Conservation (phyloP, 2,888 invertebrate genomes). For the Xanthorhoe spadicearia region DNA sequence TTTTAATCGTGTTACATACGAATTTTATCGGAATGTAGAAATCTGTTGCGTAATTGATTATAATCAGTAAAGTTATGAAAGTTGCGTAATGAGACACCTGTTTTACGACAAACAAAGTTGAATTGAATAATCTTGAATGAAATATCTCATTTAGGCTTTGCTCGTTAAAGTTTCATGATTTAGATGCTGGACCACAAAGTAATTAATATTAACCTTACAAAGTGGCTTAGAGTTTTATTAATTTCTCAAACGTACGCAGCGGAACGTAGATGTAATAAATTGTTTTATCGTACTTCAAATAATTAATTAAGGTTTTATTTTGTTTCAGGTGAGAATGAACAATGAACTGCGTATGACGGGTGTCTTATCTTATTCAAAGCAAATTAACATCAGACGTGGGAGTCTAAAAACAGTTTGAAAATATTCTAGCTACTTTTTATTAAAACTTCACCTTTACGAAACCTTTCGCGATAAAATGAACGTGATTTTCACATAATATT, state of each 20-base stretch:
- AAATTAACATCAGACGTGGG: conserved; percentile 36
- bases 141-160: conserved; percentile 21
- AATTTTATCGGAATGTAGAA: conserved; percentile 58
- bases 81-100: conserved; percentile 41
- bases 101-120: conserved; percentile 30
- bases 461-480: conserved; percentile 17
- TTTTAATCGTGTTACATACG: conserved; percentile 50
- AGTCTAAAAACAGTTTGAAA: conserved; percentile 30
- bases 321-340: conserved; percentile 62
- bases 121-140: conserved; percentile 29
- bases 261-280: conserved; percentile 16
- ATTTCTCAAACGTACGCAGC: conserved; percentile 15
- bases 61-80: conserved; percentile 44
- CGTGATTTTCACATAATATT: conserved; percentile 31
- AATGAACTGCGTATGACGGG: conserved; percentile 37
- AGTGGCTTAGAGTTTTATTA: conserved; percentile 19
- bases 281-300: conserved; percentile 14
- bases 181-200: conserved; percentile 14
- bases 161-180: conserved; percentile 18
- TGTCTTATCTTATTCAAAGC: conserved; percentile 36
- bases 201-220: conserved; percentile 18
- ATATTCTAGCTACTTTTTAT: conserved; percentile 10
- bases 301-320: conserved; percentile 42
- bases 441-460: conserved; percentile 17
- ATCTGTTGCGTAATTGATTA: conserved; percentile 57